A percentile compares a stretch with the other conserved stretches of the same genome.
phyloP scores from a whole-genome alignment of 2,797 vertebrate genomes.

The Tauraco hartlaubi region DNA sequence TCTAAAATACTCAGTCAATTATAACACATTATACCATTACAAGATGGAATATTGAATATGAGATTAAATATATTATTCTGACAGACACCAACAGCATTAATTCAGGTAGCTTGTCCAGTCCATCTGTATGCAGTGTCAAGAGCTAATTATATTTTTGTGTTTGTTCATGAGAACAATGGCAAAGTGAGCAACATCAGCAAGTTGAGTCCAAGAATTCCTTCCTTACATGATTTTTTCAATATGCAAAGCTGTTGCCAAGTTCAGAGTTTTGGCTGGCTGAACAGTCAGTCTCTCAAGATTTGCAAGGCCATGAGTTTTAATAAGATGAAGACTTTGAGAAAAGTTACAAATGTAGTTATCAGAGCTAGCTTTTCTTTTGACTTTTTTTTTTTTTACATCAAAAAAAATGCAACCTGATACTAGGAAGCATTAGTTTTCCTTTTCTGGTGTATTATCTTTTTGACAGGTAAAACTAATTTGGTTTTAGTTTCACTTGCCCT shows the following conservation, averaged over 20 bases:
- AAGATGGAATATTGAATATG: background rate
- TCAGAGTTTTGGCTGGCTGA: background rate
- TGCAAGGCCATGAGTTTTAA: slow-evolving; percentile 13
- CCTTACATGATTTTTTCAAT: background rate
- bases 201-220: background rate
- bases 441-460: background rate
- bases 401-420: background rate
- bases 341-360: background rate
- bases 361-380: background rate
- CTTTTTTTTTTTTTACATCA: background rate
- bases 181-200: background rate
- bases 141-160: background rate
- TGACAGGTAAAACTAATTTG: slow-evolving; percentile 10
- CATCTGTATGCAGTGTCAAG: background rate
- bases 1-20: background rate
- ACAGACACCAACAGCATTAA: background rate
- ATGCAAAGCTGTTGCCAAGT: slow-evolving; percentile 4
- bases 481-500: background rate
- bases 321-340: background rate
- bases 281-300: background rate
- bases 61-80: background rate
- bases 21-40: background rate
- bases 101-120: background rate
- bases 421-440: background rate
- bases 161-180: background rate